phyloP scores from a whole-genome alignment of 2,797 vertebrate genomes.

The Carapus acus region DNA sequence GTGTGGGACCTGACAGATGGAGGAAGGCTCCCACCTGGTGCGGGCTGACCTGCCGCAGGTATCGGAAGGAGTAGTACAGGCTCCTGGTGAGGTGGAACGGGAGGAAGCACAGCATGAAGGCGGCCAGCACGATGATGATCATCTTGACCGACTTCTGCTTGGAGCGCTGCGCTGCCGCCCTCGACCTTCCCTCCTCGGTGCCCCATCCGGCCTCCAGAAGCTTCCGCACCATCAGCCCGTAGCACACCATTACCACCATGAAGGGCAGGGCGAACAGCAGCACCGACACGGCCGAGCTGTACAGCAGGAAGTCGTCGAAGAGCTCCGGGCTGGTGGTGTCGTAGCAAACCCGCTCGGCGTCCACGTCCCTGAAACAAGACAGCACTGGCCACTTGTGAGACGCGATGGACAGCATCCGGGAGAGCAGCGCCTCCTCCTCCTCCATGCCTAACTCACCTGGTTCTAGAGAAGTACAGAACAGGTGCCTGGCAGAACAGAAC shows the following conservation, averaged over 20 bases:
- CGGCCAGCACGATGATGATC: slow-evolving; percentile 84
- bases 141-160: slow-evolving; percentile 94
- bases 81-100: slow-evolving; percentile 92
- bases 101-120: slow-evolving; percentile 89
- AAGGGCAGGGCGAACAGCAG: slow-evolving; percentile 87
- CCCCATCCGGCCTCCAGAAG: slow-evolving; percentile 73
- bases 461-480: slow-evolving; percentile 87
- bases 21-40: slow-evolving; percentile 46
- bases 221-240: slow-evolving; percentile 82
- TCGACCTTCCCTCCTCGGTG: slow-evolving; percentile 39
- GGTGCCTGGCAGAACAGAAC: slow-evolving; percentile 83
- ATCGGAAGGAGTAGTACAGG: slow-evolving; percentile 88
- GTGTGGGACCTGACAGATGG: no score
- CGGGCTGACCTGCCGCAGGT: slow-evolving; percentile 66
- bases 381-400: no score
- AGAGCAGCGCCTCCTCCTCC: no score
- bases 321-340: slow-evolving; percentile 86
- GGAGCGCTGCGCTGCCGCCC: slow-evolving; percentile 65
- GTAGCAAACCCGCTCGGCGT: slow-evolving; percentile 71
- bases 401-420: no score
- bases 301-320: slow-evolving; percentile 83
- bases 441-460: slow-evolving; percentile 58
- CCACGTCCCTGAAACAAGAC: slow-evolving; percentile 34
- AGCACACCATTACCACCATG: slow-evolving; percentile 82
- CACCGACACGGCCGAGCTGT: slow-evolving; percentile 83